These are phyloP conservation scores for Papilio xuthus DNA, from an alignment of 1,140 invertebrate genomes.

Conservation along the genomic window DNA sequence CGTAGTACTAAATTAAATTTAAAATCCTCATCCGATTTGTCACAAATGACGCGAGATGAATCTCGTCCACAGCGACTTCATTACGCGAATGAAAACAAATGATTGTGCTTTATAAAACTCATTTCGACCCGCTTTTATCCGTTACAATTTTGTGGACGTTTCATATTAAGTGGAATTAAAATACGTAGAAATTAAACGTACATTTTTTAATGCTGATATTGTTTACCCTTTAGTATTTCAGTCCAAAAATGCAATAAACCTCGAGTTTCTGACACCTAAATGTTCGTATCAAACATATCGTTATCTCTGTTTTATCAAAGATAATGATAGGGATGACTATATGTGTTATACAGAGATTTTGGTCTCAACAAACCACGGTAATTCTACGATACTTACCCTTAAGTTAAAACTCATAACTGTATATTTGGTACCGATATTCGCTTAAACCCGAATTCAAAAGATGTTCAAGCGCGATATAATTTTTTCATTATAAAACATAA, in stretches of 20 bases:
- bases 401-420: no score
- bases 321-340: no score
- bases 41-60: constrained; percentile 10
- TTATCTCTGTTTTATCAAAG: no score
- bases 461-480: no score
- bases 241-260: background rate
- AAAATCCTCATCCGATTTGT: constrained; percentile 12
- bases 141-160: background rate
- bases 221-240: background rate
- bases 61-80: constrained; percentile 21
- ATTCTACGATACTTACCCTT: no score
- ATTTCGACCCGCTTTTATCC: background rate
- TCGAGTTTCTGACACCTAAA: no score
- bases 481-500: background rate
- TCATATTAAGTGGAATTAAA: background rate
- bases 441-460: no score
- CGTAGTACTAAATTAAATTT: background rate
- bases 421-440: no score
- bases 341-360: no score
- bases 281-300: no score
- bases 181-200: background rate
- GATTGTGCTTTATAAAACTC: constrained; percentile 15
- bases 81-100: constrained; percentile 8
- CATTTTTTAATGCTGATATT: background rate
- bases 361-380: no score